Evolutionary conservation across 2,888 invertebrate genomes (phyloP), one percentile per base, ranked within the genome.

Genomic region (Syrphus vitripennis): DNA sequence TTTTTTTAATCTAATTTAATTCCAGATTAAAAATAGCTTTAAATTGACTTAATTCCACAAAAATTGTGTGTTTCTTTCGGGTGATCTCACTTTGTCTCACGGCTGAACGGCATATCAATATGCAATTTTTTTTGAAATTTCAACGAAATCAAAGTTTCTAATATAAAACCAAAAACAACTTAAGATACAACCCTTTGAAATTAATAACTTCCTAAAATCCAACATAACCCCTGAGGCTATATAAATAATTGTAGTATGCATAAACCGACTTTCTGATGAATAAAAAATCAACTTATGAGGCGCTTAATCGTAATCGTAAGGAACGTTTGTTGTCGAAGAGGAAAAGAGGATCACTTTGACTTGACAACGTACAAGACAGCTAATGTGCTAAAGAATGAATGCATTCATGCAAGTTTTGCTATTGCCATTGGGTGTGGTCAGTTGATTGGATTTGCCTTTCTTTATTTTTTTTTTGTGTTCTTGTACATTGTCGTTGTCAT

Each of bases 401-500:
- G n/a, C 12, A 55, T 19, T 19, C 48, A 75, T 83, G 76, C 53
- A 59, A 76, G 63, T 71, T n/a, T n/a, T n/a, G 14, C 14, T 31
- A 6, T 19, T 31, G 71, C 26, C 21, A 48, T 53, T 83, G 83
- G 79, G 83, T 79, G 83, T 71, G 83, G 83, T 75, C 42, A 21
- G 48, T 34, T 45, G 40, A 37, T 24, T 12, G 69, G 74, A 19
- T 29, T 67, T 67, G 31, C 34, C 4, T 4, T 59, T 5, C 7
- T 31, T 21, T 7, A 16, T 45, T 59, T 5, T 9, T 31, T 21
- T 7, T 12, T 45, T 50, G 10, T 50, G 1, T 34, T 34, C 14
- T 59, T 21, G 19, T 29, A 4, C 3, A 19, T 29, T 31, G 5
- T 1, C n/a, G n/a, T n/a, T n/a, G n/a, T 2, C 24, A 37, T 21